Conservation (phyloP, 1,140 invertebrate species). For the Charaxes varanes region DNA sequence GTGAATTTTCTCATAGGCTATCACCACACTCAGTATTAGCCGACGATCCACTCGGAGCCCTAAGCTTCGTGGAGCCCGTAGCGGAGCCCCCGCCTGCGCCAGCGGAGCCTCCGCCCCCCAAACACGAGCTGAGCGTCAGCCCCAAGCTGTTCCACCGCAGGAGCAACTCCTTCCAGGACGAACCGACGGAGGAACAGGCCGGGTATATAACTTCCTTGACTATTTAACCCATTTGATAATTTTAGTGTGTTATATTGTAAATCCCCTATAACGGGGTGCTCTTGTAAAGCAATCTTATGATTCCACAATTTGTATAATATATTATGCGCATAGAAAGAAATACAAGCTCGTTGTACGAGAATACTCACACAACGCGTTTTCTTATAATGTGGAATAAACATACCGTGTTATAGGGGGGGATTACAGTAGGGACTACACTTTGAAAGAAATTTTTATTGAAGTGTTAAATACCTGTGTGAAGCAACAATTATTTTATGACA, state of each 20-base stretch:
- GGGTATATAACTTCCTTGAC: constrained; percentile 55
- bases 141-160: constrained; percentile 75
- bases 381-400: no score
- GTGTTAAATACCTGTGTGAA: not conserved
- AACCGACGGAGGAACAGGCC: constrained; percentile 31
- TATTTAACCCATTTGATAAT: not conserved
- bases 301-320: no score
- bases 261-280: no score
- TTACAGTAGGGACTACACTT: not conserved
- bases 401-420: no score
- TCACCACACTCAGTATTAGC: constrained; percentile 82
- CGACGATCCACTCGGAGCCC: constrained; percentile 92
- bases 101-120: constrained; percentile 26
- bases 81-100: constrained; percentile 17
- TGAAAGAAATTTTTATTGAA: not conserved
- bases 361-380: no score
- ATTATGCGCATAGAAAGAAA: no score
- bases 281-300: no score
- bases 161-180: constrained; percentile 78
- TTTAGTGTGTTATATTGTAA: no score
- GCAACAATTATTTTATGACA: not conserved
- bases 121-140: constrained; percentile 68
- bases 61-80: constrained; percentile 83
- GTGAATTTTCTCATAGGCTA: no score
- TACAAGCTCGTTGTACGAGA: no score